phyloP scores from a whole-genome alignment of 1,140 invertebrate genomes.

The Drosophila orena region DNA sequence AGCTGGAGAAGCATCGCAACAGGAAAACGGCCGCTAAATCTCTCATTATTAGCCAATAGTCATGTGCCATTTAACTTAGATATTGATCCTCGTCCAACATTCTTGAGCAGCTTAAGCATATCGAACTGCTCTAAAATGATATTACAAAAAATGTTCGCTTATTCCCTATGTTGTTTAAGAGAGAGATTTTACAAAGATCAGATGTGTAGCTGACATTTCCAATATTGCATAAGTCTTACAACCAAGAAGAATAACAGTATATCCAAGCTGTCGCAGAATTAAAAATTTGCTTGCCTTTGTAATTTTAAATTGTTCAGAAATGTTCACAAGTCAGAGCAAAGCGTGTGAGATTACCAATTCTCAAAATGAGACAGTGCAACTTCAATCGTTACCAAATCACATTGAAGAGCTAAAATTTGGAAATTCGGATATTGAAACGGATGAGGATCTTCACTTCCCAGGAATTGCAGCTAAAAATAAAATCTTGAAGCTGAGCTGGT shows the following conservation, averaged over 20 bases:
- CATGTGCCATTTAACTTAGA: not conserved
- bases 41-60: not conserved
- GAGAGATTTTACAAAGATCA: constrained; percentile 1
- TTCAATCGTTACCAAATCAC: constrained; percentile 32
- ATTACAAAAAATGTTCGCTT: not conserved
- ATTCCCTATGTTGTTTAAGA: not conserved
- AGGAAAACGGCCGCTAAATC: not conserved
- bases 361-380: constrained; percentile 39
- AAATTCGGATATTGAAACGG: not conserved
- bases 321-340: constrained; percentile 28
- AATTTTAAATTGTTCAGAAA: constrained; percentile 5
- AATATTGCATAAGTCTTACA: not conserved
- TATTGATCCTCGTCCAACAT: not conserved
- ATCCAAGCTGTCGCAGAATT: not conserved
- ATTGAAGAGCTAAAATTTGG: not conserved
- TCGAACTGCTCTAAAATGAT: constrained; percentile 28
- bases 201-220: constrained; percentile 53
- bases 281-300: not conserved
- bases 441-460: constrained; percentile 30
- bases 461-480: constrained; percentile 68
- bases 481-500: constrained; percentile 71
- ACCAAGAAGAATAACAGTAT: constrained; percentile 4
- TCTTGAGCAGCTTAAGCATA: not conserved
- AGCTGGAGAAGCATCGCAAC: constrained; percentile 1
- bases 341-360: constrained; percentile 7